These are phyloP conservation scores for Indicator maculatus DNA, from an alignment of 2,113 vertebrate species.

Conservation along the genomic window DNA sequence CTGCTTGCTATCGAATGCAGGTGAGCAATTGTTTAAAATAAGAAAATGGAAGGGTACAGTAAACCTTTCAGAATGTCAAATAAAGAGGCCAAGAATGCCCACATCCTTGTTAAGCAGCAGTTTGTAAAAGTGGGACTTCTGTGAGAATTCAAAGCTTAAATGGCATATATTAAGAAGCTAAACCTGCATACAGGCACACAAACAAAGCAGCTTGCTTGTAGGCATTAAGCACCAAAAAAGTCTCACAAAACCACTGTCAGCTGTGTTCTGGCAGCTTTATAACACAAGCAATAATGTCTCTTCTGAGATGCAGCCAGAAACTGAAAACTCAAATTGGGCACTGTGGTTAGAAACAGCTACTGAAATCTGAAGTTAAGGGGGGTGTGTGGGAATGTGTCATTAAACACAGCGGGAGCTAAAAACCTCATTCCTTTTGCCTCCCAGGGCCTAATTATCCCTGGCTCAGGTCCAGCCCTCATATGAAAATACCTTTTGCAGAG, in stretches of 20 bases:
- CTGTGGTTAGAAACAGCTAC: not conserved
- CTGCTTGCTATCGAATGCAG: not conserved
- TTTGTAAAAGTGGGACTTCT: not conserved
- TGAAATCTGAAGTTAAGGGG: not conserved
- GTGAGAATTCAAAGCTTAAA: not conserved
- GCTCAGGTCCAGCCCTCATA: not conserved
- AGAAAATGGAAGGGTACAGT: not conserved
- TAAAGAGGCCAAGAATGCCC: not conserved
- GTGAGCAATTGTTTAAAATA: not conserved
- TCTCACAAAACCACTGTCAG: not conserved
- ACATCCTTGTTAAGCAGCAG: not conserved
- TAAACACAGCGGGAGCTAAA: not conserved
- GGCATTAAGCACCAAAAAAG: not conserved
- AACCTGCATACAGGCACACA: not conserved
- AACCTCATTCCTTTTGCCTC: not conserved
- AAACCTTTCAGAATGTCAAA: not conserved
- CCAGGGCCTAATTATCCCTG: slow-evolving; percentile 15
- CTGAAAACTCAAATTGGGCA: not conserved
- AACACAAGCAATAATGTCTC: not conserved
- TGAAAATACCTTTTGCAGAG: not conserved
- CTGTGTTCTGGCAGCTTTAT: not conserved
- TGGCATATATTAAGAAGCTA: not conserved
- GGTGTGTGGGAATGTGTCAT: not conserved
- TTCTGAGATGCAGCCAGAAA: not conserved
- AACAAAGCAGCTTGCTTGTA: not conserved